A percentile compares a stretch with the other conserved stretches of the same genome.
These are phyloP conservation scores for Ophiothrix spiculata DNA, from an alignment of 35 echinoderm and acorn worm genomes.

Conservation along the genomic window DNA sequence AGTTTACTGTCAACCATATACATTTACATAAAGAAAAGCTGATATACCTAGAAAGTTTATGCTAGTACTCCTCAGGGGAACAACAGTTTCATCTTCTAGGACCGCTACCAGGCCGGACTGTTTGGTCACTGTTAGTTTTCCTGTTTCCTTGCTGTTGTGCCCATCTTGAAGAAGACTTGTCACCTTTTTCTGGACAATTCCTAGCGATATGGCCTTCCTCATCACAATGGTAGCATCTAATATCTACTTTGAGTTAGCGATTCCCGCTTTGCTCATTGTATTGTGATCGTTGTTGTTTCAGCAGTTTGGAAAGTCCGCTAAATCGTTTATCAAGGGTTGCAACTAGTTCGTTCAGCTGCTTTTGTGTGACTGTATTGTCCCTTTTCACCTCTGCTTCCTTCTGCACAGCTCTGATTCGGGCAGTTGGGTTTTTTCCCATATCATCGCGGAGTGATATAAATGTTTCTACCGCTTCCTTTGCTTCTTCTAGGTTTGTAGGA, in stretches of 20 bases:
- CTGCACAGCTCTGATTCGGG: not conserved
- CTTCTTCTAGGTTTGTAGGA: conserved; percentile 26
- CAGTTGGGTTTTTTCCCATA: not conserved
- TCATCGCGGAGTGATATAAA: conserved; percentile 21
- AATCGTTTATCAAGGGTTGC: not conserved
- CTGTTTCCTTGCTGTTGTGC: not conserved
- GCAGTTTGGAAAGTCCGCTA: not conserved
- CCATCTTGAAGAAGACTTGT: not conserved
- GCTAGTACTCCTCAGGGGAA: not conserved
- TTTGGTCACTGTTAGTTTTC: conserved; percentile 33
- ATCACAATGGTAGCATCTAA: not conserved
- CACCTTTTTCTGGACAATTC: not conserved
- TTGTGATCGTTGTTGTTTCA: not conserved
- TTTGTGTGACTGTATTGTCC: not conserved
- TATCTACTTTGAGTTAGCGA: not conserved
- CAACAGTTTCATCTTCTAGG: not conserved
- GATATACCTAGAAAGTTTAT: not conserved
- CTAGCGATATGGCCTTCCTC: not conserved
- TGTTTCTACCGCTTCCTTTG: conserved; percentile 16
- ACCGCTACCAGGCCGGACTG: conserved; percentile 13
- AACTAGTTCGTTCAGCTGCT: not conserved
- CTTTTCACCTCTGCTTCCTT: not conserved
- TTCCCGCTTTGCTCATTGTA: not conserved
- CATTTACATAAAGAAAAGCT: not conserved
- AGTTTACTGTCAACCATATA: not conserved